Conservation (phyloP, 2,113 vertebrate genomes). For the Xiphias gladius region DNA sequence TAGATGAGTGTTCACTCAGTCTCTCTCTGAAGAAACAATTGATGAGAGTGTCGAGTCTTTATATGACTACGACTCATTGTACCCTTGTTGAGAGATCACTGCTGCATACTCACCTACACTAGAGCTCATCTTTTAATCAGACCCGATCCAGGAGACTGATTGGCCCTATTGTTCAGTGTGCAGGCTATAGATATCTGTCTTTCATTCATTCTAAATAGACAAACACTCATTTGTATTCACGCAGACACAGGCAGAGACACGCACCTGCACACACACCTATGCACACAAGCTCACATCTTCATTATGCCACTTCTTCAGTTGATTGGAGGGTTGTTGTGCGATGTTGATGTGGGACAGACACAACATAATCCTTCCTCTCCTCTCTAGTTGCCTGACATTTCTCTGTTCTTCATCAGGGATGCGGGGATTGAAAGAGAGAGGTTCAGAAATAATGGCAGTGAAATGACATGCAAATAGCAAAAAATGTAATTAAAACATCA, state of each 20-base stretch:
- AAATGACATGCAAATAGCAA: conserved; percentile 51
- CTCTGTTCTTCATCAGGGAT: conserved; percentile 65
- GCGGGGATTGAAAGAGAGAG: conserved; percentile 13
- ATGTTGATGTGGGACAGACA: conserved; percentile 38
- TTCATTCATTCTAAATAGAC: conserved; percentile 41
- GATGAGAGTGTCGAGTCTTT: conserved; percentile 40
- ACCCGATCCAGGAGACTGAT: conserved; percentile 70
- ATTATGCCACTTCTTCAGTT: conserved; percentile 60
- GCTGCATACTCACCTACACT: conserved; percentile 40
- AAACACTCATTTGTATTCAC: conserved; percentile 31
- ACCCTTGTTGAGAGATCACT: conserved; percentile 36
- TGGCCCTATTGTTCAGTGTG: conserved; percentile 73
- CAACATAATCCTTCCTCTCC: conserved; percentile 20
- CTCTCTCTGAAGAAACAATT: conserved; percentile 42
- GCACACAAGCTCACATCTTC: conserved; percentile 46
- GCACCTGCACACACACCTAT: conserved; percentile 37
- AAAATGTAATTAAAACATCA: conserved; percentile 67
- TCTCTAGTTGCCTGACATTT: conserved; percentile 45
- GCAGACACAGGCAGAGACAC: conserved; percentile 18
- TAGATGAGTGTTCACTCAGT: conserved; percentile 38
- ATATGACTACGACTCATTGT: conserved; percentile 35
- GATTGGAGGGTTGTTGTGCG: conserved; percentile 62
- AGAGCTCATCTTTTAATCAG: conserved; percentile 72
- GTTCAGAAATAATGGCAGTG: neutral
- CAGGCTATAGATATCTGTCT: conserved; percentile 54